Conservation (phyloP, 2,888 invertebrate species). For the Hofmannophila pseudospretella region DNA sequence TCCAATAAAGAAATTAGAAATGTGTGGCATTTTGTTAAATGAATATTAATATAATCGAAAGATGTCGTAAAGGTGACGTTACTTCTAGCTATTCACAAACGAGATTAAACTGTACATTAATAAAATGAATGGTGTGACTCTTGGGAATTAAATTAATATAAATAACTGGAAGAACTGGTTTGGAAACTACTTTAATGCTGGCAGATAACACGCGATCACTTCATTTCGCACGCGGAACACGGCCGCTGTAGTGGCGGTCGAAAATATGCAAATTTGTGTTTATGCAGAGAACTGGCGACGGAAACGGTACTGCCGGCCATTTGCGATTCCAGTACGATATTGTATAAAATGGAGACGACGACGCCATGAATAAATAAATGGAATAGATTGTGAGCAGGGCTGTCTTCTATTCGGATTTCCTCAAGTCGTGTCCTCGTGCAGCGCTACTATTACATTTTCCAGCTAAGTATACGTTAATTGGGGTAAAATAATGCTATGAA, state of each 20-base stretch:
- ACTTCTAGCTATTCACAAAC: too few species aligned
- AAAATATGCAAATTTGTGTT: constrained; percentile 60
- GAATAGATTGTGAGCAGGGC: constrained; percentile 24
- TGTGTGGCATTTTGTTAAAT: too few species aligned
- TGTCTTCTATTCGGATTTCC: background rate
- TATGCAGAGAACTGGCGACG: constrained; percentile 45
- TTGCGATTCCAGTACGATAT: constrained; percentile 58
- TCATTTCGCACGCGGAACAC: constrained; percentile 13
- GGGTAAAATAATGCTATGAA: too few species aligned
- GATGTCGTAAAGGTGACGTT: too few species aligned
- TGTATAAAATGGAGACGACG: constrained; percentile 52
- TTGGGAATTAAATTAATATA: too few species aligned
- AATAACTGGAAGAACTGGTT: constrained; percentile 1
- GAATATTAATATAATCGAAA: too few species aligned
- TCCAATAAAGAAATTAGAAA: too few species aligned
- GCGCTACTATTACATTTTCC: too few species aligned
- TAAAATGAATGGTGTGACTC: too few species aligned
- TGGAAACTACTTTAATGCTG: constrained; percentile 2
- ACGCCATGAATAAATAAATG: constrained; percentile 54
- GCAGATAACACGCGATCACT: too few species aligned
- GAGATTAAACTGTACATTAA: too few species aligned
- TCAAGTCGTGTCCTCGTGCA: constrained; percentile 9
- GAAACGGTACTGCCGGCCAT: constrained; percentile 60
- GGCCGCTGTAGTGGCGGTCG: constrained; percentile 17
- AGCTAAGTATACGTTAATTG: too few species aligned